Conservation (phyloP, 2,888 invertebrate genomes). For the Drosophila colorata region DNA sequence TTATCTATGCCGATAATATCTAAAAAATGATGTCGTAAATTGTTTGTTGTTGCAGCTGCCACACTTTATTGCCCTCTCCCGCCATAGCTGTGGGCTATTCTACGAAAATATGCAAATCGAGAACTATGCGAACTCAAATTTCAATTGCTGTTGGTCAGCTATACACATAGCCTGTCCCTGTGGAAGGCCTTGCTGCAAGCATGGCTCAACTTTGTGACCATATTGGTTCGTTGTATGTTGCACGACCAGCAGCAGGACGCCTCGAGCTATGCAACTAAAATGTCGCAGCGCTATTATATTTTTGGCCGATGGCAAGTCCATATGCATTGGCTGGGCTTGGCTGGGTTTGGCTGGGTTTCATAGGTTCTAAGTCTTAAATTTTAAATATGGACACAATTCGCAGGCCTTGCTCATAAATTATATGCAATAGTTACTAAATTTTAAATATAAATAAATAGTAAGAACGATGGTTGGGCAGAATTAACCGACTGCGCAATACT, state of each 20-base stretch:
- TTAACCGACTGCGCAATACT: no score
- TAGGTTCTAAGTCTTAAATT: not conserved
- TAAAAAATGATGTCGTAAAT: constrained; percentile 49
- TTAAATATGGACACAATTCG: not conserved
- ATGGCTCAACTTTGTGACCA: constrained; percentile 31
- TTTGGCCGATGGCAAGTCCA: not conserved
- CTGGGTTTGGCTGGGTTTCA: not conserved
- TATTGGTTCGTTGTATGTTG: constrained; percentile 33
- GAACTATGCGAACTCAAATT: constrained; percentile 33
- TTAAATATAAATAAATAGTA: no score
- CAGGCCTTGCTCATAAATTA: no score
- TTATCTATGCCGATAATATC: constrained; percentile 54
- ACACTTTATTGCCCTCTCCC: constrained; percentile 17
- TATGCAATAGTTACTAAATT: no score
- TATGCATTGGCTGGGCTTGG: not conserved
- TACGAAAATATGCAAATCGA: constrained; percentile 38
- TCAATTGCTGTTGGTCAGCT: constrained; percentile 22
- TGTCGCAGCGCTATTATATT: constrained; percentile 10
- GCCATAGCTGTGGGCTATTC: not conserved
- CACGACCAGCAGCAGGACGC: constrained; percentile 33
- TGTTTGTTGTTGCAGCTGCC: constrained; percentile 30
- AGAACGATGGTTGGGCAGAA: no score
- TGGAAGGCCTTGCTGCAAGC: constrained; percentile 1
- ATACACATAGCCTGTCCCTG: not conserved
- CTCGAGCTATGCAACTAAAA: constrained; percentile 49